phyloP scores from a whole-genome alignment of 2,113 vertebrate species.

The Caranx melampygus region DNA sequence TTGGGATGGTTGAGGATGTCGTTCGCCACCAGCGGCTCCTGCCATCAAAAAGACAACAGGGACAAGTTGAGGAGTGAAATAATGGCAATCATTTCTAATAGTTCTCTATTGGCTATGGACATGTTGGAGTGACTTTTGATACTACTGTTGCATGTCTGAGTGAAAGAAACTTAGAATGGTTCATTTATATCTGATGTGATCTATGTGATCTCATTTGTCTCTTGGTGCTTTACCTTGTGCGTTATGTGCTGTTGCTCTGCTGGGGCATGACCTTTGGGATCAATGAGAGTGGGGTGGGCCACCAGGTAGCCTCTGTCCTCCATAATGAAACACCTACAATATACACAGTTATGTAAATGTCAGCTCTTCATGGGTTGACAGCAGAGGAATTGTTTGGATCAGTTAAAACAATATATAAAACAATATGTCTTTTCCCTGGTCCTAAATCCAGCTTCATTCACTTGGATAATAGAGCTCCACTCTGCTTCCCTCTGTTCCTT shows the following conservation, averaged over 20 bases:
- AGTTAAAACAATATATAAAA: neutral
- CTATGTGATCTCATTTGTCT: neutral
- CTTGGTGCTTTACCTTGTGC: constrained; percentile 89
- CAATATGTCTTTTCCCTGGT: neutral
- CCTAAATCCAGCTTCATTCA: neutral
- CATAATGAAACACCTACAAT: constrained; percentile 96
- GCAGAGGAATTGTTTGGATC: neutral
- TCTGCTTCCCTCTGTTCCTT: constrained; percentile 1
- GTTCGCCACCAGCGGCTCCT: constrained; percentile 98
- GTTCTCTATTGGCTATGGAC: neutral
- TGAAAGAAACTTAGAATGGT: neutral
- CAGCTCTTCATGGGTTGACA: neutral
- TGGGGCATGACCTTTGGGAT: constrained; percentile 97
- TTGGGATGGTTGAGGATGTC: constrained; percentile 99
- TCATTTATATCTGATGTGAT: neutral
- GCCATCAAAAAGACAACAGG: neutral
- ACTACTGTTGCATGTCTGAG: too few relatives aligned
- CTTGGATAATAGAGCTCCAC: constrained; percentile 6
- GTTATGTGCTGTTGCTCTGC: constrained; percentile 99
- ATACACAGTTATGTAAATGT: constrained; percentile 10
- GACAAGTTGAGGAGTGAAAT: neutral
- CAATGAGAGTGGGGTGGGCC: constrained; percentile 98
- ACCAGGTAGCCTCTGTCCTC: constrained; percentile 98
- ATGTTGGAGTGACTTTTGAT: neutral
- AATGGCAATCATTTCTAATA: too few relatives aligned